Evolutionary conservation across 2,113 vertebrate genomes (phyloP).

Genomic region (Spizaetus ornatus): DNA sequence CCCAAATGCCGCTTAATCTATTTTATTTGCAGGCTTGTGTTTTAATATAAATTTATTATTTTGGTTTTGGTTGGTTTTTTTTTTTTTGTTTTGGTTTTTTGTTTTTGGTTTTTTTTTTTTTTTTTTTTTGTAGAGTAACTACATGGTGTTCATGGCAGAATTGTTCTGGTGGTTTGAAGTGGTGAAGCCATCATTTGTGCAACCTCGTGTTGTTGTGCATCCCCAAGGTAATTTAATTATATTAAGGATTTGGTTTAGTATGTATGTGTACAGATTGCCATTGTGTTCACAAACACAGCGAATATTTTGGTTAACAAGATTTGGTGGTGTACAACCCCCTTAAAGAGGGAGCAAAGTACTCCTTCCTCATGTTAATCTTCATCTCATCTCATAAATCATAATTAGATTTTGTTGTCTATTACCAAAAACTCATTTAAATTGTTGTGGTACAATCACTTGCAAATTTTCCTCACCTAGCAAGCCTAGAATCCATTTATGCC

Average conservation of each 20-base stretch:
- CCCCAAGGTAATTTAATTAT: slow-evolving; percentile 78
- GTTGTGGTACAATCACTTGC: background rate
- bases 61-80: too few species aligned
- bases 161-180: slow-evolving; percentile 98
- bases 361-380: background rate
- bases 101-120: background rate
- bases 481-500: background rate
- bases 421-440: background rate
- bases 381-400: background rate
- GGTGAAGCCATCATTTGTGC: slow-evolving; percentile 93
- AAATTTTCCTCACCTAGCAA: background rate
- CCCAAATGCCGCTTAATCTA: background rate
- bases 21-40: background rate
- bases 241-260: background rate
- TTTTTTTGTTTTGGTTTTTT: background rate
- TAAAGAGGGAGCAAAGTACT: background rate
- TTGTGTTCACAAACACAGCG: background rate
- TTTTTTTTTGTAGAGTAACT: slow-evolving; percentile 85
- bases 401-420: background rate
- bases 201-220: slow-evolving; percentile 77
- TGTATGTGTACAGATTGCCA: background rate
- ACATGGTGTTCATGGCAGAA: slow-evolving; percentile 97
- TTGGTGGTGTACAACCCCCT: background rate
- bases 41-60: background rate
- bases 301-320: background rate